A percentile compares a stretch with the other conserved stretches of the same genome.
Evolutionary conservation across 2,113 vertebrate genomes (phyloP).

Genomic region (Mormyrus lacerda): DNA sequence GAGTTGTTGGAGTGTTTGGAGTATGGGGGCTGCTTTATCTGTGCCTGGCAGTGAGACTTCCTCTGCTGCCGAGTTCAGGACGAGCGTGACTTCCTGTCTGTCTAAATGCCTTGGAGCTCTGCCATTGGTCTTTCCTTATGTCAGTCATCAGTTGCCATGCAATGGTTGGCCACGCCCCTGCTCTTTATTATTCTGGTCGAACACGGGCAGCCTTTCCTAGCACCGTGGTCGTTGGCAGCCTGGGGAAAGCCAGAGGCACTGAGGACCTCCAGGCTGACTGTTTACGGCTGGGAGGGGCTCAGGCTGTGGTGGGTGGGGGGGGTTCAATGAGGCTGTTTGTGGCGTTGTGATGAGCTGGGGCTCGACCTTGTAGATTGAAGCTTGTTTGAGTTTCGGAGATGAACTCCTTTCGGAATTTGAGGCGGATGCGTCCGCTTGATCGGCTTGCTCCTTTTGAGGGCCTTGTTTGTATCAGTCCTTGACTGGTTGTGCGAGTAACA

Average conservation of each 20-base stretch:
- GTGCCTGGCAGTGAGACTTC: background rate
- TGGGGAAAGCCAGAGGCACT: background rate
- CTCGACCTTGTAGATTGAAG: background rate
- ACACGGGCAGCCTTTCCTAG: background rate
- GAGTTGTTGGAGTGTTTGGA: background rate
- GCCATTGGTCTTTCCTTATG: background rate
- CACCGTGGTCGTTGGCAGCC: background rate
- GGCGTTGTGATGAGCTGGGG: background rate
- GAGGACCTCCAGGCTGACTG: background rate
- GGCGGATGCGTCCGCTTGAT: background rate
- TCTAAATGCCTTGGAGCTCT: background rate
- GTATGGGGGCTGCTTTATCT: background rate
- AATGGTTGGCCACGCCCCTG: background rate
- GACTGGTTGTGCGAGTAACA: background rate
- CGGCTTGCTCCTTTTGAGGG: background rate
- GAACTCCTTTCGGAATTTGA: background rate
- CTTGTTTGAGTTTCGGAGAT: background rate
- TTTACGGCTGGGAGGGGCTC: background rate
- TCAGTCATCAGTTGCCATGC: background rate
- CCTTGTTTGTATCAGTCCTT: background rate
- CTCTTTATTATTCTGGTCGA: background rate
- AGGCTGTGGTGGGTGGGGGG: background rate
- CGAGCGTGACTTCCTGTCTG: background rate
- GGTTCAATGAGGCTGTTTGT: background rate
- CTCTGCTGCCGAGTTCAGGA: background rate